Percentiles rank a stretch among this genome's conserved stretches.
Conservation (phyloP, 2,797 vertebrate genomes). For the Pelobates cultripes region DNA sequence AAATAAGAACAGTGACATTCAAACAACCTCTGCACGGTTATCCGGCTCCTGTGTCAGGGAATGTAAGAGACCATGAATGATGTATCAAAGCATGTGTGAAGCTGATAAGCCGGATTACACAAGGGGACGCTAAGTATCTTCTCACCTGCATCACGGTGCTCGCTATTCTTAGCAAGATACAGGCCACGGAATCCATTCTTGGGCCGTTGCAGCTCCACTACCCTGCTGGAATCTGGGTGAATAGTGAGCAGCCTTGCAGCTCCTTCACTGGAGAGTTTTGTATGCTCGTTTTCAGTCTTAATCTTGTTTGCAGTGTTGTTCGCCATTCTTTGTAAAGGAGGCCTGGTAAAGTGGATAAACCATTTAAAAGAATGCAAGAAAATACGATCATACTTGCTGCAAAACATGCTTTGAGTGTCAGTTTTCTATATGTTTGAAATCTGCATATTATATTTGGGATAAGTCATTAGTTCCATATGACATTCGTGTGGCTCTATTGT, state of each 20-base stretch:
- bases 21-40: too few relatives aligned
- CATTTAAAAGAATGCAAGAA: not conserved
- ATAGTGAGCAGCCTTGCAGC: not conserved
- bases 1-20: too few relatives aligned
- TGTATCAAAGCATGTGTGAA: too few relatives aligned
- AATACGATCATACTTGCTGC: too few relatives aligned
- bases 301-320: not conserved
- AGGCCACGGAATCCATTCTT: conserved; percentile 25
- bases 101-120: not conserved
- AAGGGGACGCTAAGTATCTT: not conserved
- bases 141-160: conserved; percentile 17
- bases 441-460: too few relatives aligned
- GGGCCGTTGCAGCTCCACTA: conserved; percentile 25
- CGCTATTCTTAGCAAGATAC: conserved; percentile 30
- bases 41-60: too few relatives aligned
- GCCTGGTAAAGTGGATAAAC: not conserved
- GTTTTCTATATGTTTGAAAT: too few relatives aligned
- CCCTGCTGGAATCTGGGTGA: conserved; percentile 21
- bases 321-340: not conserved
- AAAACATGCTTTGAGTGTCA: too few relatives aligned
- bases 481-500: too few relatives aligned
- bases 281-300: not conserved
- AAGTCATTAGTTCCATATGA: too few relatives aligned
- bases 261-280: not conserved
- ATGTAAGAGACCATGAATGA: too few relatives aligned